Conservation (phyloP, 2,888 invertebrate species). For the Phania funesta region DNA sequence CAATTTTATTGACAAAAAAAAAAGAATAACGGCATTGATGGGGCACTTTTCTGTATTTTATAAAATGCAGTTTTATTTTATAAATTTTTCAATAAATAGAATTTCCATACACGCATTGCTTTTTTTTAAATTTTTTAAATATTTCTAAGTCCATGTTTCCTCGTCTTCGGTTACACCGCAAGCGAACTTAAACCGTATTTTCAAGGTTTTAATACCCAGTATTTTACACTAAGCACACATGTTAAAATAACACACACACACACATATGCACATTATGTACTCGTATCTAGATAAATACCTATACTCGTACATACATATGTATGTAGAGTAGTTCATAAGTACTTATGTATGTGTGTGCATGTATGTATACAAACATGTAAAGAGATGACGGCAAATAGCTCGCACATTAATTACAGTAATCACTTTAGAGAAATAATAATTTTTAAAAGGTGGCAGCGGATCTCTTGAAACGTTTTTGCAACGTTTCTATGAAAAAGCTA, state of each 20-base stretch:
- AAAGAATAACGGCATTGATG: neutral
- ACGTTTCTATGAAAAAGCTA: too few species aligned
- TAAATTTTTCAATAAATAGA: slow-evolving; percentile 35
- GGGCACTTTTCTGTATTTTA: neutral
- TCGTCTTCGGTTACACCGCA: slow-evolving; percentile 65
- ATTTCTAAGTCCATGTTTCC: slow-evolving; percentile 51
- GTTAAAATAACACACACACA: neutral
- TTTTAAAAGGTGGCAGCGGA: too few species aligned
- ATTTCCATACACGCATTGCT: neutral
- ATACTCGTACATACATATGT: neutral
- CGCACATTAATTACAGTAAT: neutral
- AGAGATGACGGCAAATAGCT: neutral
- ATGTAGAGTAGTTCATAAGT: too few species aligned
- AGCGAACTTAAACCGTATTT: slow-evolving; percentile 63
- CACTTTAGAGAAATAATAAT: neutral
- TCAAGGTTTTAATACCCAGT: slow-evolving; percentile 60
- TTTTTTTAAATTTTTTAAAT: neutral
- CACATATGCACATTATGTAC: neutral
- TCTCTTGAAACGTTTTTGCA: too few species aligned
- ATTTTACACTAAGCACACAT: slow-evolving; percentile 2
- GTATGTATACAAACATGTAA: neutral
- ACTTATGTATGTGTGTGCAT: neutral
- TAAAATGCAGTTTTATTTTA: neutral
- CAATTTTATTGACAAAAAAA: neutral
- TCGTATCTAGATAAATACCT: too few species aligned